These are phyloP conservation scores for Spea bombifrons DNA, from an alignment of 2,113 vertebrate genomes.

Conservation along the genomic window DNA sequence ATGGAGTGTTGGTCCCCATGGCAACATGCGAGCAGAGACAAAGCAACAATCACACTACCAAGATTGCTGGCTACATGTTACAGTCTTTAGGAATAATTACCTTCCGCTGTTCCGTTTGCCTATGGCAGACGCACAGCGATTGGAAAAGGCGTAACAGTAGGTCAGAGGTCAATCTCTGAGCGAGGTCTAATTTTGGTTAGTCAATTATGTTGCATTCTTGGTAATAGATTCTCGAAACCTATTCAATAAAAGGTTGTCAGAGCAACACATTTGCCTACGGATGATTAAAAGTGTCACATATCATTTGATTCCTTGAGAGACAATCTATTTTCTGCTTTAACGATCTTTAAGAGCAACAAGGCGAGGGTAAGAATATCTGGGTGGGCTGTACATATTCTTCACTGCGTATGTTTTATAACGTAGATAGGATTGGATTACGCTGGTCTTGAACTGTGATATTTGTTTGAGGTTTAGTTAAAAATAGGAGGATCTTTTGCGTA, in stretches of 20 bases:
- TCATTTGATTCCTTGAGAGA: not conserved
- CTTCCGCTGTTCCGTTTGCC: not conserved
- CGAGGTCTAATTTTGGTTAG: not conserved
- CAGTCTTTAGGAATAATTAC: not conserved
- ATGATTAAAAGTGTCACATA: not conserved
- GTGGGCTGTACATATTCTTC: not conserved
- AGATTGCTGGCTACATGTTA: not conserved
- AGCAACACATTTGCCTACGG: not conserved
- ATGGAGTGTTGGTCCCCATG: not conserved
- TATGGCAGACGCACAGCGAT: not conserved
- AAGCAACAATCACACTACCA: not conserved
- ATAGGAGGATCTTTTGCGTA: no score
- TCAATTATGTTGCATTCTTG: not conserved
- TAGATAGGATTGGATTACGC: no score
- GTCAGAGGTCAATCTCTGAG: not conserved
- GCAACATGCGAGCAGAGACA: not conserved
- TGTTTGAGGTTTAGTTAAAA: no score
- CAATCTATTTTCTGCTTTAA: not conserved
- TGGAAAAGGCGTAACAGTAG: not conserved
- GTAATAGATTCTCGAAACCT: not conserved
- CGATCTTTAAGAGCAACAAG: not conserved
- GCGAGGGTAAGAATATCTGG: not conserved
- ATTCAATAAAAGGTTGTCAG: not conserved
- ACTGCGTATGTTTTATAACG: no score
- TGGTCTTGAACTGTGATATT: no score